Evolutionary conservation across 2,888 invertebrate species (phyloP).

Genomic region (Entomobrya multifasciata): DNA sequence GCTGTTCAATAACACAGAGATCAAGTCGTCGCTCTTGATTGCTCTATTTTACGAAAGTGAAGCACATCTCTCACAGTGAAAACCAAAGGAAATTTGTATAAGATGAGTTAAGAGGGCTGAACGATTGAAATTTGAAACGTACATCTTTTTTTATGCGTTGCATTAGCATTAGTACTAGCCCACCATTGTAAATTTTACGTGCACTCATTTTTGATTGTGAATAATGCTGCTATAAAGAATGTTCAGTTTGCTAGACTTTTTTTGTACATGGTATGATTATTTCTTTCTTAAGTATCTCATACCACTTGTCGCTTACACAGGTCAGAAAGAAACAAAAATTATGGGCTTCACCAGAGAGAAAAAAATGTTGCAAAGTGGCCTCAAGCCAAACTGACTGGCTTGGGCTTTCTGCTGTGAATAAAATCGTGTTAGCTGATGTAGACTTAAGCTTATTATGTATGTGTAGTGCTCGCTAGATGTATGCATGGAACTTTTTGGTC

Average conservation of each 20-base stretch:
- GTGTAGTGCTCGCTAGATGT: no score
- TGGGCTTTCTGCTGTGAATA: neutral
- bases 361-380: slow-evolving; percentile 48
- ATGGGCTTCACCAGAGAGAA: slow-evolving; percentile 41
- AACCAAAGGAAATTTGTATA: slow-evolving; percentile 12
- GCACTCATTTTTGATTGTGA: neutral
- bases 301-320: slow-evolving; percentile 50
- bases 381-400: slow-evolving; percentile 53
- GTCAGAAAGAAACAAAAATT: slow-evolving; percentile 23
- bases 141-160: neutral
- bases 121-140: neutral
- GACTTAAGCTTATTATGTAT: neutral
- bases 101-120: neutral
- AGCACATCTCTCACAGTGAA: neutral
- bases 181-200: no score
- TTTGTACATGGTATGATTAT: neutral
- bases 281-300: slow-evolving; percentile 6
- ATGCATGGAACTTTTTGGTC: neutral
- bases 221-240: neutral
- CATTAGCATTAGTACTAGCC: neutral
- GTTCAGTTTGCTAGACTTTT: slow-evolving; percentile 5
- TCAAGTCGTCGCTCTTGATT: slow-evolving; percentile 63
- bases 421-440: neutral
- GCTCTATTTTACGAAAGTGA: slow-evolving; percentile 55
- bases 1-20: slow-evolving; percentile 15